phyloP scores from a whole-genome alignment of 64 coral and sea anemone genomes.

The Dendrophyllia cribrosa region DNA sequence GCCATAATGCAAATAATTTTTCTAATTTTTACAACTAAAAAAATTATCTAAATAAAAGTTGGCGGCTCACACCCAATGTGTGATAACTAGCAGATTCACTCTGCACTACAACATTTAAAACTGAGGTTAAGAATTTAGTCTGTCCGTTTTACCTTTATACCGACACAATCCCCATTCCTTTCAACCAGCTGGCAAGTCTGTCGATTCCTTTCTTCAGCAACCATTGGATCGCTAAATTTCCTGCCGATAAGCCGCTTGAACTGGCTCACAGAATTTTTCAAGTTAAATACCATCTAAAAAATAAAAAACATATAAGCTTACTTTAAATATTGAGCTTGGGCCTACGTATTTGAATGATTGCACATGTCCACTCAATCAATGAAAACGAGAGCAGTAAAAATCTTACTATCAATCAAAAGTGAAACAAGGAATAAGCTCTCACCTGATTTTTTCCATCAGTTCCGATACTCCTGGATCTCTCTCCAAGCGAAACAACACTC shows the following conservation, averaged over 20 bases:
- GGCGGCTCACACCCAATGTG: too few relatives aligned
- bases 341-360: neutral
- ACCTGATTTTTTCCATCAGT: slow-evolving; percentile 95
- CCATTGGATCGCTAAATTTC: slow-evolving; percentile 89
- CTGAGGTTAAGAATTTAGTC: too few relatives aligned
- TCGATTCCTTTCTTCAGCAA: slow-evolving; percentile 77
- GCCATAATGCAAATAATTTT: too few relatives aligned
- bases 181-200: slow-evolving; percentile 80
- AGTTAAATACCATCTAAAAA: slow-evolving; percentile 84
- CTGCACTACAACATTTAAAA: too few relatives aligned
- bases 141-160: slow-evolving; percentile 76
- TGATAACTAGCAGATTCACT: too few relatives aligned
- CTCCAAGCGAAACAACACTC: slow-evolving; percentile 90
- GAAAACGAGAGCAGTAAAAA: neutral
- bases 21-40: too few relatives aligned
- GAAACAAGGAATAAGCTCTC: neutral
- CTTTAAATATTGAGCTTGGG: neutral
- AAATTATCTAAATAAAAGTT: too few relatives aligned
- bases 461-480: slow-evolving; percentile 84
- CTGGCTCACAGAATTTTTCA: slow-evolving; percentile 93
- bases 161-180: slow-evolving; percentile 74
- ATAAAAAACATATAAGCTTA: neutral
- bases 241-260: slow-evolving; percentile 92
- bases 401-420: neutral
- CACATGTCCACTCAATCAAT: neutral